Evolutionary conservation across 1,140 invertebrate species (phyloP).

Genomic region (Apis florea): DNA sequence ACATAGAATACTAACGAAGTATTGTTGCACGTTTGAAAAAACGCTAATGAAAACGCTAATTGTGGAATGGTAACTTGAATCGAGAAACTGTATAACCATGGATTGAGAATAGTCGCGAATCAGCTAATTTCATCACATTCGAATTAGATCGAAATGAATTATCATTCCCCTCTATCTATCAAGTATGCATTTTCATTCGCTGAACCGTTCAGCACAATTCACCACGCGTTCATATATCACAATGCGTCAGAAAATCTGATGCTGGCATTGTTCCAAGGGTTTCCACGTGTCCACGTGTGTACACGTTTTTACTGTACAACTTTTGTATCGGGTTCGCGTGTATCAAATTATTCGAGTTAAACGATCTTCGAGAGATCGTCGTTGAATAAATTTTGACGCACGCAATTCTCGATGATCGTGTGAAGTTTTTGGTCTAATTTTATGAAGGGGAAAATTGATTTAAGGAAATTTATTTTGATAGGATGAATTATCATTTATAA

Average conservation of each 20-base stretch:
- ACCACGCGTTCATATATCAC: slow-evolving; percentile 42
- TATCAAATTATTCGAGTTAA: slow-evolving; percentile 3
- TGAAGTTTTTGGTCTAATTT: neutral
- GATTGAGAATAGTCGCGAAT: neutral
- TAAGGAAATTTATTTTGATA: too few relatives aligned
- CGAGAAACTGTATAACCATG: neutral
- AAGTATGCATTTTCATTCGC: slow-evolving; percentile 38
- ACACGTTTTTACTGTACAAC: slow-evolving; percentile 51
- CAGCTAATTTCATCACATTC: slow-evolving; percentile 22
- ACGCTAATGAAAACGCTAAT: neutral
- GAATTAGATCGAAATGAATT: slow-evolving; percentile 46
- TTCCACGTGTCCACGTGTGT: slow-evolving; percentile 5
- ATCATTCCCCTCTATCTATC: slow-evolving; percentile 23
- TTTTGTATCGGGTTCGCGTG: slow-evolving; percentile 31
- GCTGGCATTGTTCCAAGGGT: slow-evolving; percentile 55
- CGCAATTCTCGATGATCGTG: neutral
- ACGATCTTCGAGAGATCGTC: neutral
- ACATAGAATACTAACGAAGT: neutral
- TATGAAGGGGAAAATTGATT: neutral
- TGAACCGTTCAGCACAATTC: slow-evolving; percentile 28
- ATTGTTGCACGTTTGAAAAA: neutral
- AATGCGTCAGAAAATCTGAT: slow-evolving; percentile 51
- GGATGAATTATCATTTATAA: too few relatives aligned
- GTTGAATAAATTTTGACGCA: neutral
- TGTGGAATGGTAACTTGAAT: neutral